Evolutionary conservation across 2,113 vertebrate species (phyloP).

Genomic region (Poeciliopsis turrubarensis): DNA sequence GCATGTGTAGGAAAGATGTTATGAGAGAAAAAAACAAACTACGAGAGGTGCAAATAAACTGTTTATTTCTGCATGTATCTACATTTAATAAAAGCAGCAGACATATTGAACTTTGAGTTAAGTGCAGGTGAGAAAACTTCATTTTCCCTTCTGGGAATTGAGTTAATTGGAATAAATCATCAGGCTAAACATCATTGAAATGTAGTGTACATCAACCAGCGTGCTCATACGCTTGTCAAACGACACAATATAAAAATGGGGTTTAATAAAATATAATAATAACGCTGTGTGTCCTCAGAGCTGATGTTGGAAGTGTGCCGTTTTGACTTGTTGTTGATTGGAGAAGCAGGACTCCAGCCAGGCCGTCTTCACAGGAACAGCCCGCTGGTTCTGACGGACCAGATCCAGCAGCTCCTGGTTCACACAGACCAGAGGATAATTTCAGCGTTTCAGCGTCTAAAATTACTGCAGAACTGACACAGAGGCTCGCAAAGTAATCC

Average conservation of each 20-base stretch:
- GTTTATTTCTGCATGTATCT: neutral
- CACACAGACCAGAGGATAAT: neutral
- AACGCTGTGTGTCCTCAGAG: constrained; percentile 16
- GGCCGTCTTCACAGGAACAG: constrained; percentile 65
- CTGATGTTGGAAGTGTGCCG: constrained; percentile 46
- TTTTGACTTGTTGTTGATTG: constrained; percentile 68
- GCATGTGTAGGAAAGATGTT: neutral
- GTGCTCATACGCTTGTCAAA: neutral
- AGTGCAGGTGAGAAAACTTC: neutral
- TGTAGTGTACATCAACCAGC: neutral
- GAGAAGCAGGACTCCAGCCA: constrained; percentile 83
- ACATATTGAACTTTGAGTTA: neutral
- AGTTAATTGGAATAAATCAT: neutral
- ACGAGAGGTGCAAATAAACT: neutral
- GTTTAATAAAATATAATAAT: neutral
- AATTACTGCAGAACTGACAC: neutral
- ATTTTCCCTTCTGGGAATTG: neutral
- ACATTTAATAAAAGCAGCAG: neutral
- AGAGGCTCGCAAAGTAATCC: no score
- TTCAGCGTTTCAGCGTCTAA: neutral
- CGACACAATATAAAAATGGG: neutral
- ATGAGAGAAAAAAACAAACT: neutral
- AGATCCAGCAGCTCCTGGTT: constrained; percentile 77
- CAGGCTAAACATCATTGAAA: neutral
- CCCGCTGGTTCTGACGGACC: constrained; percentile 50